Evolutionary conservation across 2,888 invertebrate genomes (phyloP).

Genomic region (Stratiomys singularior): DNA sequence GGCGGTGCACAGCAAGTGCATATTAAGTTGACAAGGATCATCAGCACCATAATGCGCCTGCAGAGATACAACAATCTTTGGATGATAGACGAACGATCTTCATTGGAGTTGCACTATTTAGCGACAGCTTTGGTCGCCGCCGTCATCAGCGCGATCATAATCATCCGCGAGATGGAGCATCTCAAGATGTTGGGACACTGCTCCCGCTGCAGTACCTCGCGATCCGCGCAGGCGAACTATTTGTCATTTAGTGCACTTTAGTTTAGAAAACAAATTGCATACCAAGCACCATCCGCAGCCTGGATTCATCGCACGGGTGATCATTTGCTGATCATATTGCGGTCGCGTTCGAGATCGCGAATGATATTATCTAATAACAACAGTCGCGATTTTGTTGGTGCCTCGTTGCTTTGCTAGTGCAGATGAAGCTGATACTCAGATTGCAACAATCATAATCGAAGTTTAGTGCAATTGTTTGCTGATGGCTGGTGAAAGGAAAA

Average conservation of each 20-base stretch:
- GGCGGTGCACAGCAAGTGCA: conserved; percentile 18
- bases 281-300: conserved; percentile 12
- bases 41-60: conserved; percentile 24
- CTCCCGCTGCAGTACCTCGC: neutral
- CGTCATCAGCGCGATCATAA: neutral
- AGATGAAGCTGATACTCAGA: neutral
- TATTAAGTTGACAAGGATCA: conserved; percentile 30
- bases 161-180: neutral
- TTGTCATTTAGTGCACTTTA: conserved; percentile 41
- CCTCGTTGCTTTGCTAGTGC: neutral
- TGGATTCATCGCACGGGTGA: neutral
- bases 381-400: neutral
- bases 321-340: conserved; percentile 27
- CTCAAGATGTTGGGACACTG: neutral
- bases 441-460: conserved; percentile 29
- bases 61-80: conserved; percentile 23
- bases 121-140: neutral
- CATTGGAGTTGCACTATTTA: no score
- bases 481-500: conserved; percentile 18
- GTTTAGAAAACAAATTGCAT: conserved; percentile 36
- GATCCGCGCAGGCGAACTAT: conserved; percentile 21
- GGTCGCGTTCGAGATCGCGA: conserved; percentile 16
- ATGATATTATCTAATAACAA: conserved; percentile 39
- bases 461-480: conserved; percentile 36
- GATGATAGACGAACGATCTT: conserved; percentile 28